Conservation (phyloP, 2,888 invertebrate species). For the Acheta domesticus region DNA sequence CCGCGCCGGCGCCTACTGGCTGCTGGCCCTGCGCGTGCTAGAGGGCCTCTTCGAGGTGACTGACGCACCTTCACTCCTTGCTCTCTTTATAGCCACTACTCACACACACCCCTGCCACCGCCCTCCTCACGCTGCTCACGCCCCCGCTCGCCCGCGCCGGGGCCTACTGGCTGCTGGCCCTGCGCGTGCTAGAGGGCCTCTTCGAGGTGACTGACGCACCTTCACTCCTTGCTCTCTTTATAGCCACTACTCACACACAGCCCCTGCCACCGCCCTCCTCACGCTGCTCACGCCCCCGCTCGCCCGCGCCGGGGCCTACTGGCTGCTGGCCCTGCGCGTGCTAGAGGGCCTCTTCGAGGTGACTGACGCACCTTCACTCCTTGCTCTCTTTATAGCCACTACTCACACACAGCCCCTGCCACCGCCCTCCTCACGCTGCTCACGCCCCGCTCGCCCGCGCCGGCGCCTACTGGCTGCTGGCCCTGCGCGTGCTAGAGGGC, state of each 20-base stretch:
- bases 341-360: conserved; percentile 80
- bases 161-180: conserved; percentile 63
- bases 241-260: too few relatives aligned
- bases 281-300: conserved; percentile 77
- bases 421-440: conserved; percentile 76
- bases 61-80: neutral
- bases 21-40: conserved; percentile 69
- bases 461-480: conserved; percentile 66
- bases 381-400: neutral
- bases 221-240: neutral
- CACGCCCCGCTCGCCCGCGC: conserved; percentile 72
- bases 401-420: too few relatives aligned
- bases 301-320: conserved; percentile 65
- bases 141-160: conserved; percentile 73
- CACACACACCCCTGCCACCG: too few relatives aligned
- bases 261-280: conserved; percentile 71
- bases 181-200: conserved; percentile 73
- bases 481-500: conserved; percentile 72
- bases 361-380: conserved; percentile 36
- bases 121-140: conserved; percentile 74
- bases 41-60: conserved; percentile 78
- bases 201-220: conserved; percentile 66
- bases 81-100: too few relatives aligned
- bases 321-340: conserved; percentile 69
- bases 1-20: conserved; percentile 62